These are phyloP conservation scores for Sympetrum striolatum DNA, from an alignment of 2,888 invertebrate species.

Conservation along the genomic window DNA sequence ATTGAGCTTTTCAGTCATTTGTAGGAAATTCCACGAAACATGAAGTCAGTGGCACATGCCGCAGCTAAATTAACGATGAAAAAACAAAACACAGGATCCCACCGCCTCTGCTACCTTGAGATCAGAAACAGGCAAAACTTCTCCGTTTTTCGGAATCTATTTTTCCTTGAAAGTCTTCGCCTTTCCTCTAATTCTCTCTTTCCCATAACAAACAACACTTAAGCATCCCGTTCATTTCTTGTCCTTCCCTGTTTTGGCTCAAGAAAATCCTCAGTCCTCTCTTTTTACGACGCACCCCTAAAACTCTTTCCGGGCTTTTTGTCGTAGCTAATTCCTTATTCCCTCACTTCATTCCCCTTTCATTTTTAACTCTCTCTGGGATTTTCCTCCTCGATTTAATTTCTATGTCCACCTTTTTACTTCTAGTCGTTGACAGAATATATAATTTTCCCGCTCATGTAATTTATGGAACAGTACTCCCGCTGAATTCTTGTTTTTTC, in stretches of 20 bases:
- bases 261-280: background rate
- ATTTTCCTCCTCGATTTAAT: background rate
- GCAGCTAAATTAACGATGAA: background rate
- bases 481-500: background rate
- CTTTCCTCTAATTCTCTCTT: background rate
- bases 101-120: background rate
- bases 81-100: background rate
- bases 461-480: background rate
- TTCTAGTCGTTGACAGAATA: background rate
- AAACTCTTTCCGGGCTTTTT: background rate
- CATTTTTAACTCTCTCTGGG: background rate
- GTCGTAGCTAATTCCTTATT: background rate
- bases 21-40: background rate
- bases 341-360: background rate
- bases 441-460: background rate
- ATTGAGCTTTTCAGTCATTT: background rate
- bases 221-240: background rate
- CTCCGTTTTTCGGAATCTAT: background rate
- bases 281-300: background rate
- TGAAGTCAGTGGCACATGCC: background rate
- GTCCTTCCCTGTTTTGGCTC: background rate
- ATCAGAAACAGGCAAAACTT: background rate
- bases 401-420: background rate
- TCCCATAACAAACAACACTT: background rate
- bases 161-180: background rate